A percentile compares a stretch with the other conserved stretches of the same genome.
Evolutionary conservation across 2,888 invertebrate species (phyloP).

Genomic region (Rotaria magnacalcarata): DNA sequence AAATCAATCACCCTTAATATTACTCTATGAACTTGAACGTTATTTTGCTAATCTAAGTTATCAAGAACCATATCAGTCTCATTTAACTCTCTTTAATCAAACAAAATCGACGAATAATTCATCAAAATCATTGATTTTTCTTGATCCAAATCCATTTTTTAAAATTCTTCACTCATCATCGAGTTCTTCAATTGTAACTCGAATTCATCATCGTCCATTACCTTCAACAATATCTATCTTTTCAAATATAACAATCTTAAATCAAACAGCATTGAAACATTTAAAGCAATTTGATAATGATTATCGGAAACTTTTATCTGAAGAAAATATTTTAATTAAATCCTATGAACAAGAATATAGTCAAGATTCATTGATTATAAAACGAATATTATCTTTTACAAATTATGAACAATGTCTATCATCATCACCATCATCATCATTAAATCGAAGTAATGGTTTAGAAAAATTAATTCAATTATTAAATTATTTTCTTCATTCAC

Average conservation of each 20-base stretch:
- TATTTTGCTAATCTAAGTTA: background rate
- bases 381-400: background rate
- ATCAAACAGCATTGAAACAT: background rate
- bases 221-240: background rate
- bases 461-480: background rate
- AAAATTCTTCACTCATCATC: background rate
- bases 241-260: background rate
- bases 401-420: background rate
- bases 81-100: background rate
- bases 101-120: background rate
- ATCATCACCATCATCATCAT: background rate
- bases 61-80: background rate
- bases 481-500: background rate
- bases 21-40: background rate
- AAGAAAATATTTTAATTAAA: background rate
- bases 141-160: background rate
- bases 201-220: background rate
- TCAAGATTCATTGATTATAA: background rate
- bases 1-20: background rate
- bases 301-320: background rate
- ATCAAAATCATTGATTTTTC: background rate
- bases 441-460: background rate
- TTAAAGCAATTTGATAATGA: background rate
- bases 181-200: background rate
- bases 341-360: background rate